Conservation (phyloP, 2,888 invertebrate genomes). For the Xestia rhomboidea region DNA sequence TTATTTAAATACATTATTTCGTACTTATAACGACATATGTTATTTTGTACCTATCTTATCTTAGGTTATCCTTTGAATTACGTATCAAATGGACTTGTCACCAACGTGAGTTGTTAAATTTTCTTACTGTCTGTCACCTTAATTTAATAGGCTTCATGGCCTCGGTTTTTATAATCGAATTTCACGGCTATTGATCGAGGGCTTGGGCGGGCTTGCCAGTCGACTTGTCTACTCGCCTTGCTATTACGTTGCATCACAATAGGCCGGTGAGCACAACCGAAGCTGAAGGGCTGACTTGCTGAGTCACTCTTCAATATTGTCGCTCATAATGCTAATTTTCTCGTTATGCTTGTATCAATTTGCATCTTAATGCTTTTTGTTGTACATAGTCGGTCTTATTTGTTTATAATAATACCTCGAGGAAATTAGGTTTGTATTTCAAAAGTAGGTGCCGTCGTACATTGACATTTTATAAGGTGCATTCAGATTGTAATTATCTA, state of each 20-base stretch:
- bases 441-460: conserved; percentile 53
- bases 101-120: conserved; percentile 50
- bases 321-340: conserved; percentile 89
- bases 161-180: conserved; percentile 84
- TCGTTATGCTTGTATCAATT: conserved; percentile 88
- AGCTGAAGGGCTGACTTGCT: conserved; percentile 86
- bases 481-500: conserved; percentile 54
- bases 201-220: conserved; percentile 86
- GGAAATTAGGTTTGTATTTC: conserved; percentile 55
- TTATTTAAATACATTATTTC: conserved; percentile 9
- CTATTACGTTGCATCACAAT: conserved; percentile 81
- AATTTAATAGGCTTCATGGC: conserved; percentile 70
- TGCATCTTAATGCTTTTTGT: conserved; percentile 87
- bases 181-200: conserved; percentile 87
- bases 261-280: conserved; percentile 77
- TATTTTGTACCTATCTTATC: background rate
- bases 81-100: conserved; percentile 10
- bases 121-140: conserved; percentile 66
- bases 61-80: background rate
- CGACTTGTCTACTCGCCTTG: conserved; percentile 80
- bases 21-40: background rate
- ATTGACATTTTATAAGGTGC: conserved; percentile 53
- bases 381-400: conserved; percentile 74
- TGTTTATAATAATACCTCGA: conserved; percentile 67
- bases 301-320: conserved; percentile 88